Evolutionary conservation across 2,797 vertebrate species (phyloP).

Genomic region (Streptopelia turtur): DNA sequence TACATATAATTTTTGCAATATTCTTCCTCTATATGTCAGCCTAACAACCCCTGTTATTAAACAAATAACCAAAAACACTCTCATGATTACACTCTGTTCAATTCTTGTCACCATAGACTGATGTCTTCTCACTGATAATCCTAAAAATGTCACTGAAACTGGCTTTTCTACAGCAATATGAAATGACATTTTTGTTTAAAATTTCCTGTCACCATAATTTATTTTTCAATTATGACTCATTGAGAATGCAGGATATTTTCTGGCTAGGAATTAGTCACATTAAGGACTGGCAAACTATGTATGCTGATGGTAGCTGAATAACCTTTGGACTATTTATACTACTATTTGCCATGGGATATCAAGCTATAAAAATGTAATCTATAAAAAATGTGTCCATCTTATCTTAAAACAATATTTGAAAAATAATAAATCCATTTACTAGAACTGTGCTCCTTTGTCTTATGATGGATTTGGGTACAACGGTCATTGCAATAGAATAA

Average conservation of each 20-base stretch:
- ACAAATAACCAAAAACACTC: neutral
- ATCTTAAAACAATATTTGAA: neutral
- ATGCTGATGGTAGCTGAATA: neutral
- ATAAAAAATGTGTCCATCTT: neutral
- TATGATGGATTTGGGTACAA: neutral
- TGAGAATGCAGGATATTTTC: constrained; percentile 1
- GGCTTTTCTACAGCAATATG: neutral
- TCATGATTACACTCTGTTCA: neutral
- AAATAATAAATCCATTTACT: neutral
- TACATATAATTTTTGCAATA: neutral
- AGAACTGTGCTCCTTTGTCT: neutral
- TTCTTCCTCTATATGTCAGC: neutral
- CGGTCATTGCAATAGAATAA: neutral
- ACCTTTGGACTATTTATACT: neutral
- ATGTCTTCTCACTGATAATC: neutral
- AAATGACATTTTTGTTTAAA: constrained; percentile 21
- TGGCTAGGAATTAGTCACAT: neutral
- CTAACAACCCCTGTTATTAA: neutral
- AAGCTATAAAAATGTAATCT: neutral
- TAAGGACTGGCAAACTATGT: neutral
- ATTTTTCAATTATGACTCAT: neutral
- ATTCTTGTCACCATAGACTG: neutral
- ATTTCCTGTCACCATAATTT: neutral
- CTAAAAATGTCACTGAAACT: constrained; percentile 19
- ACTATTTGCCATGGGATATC: neutral